Evolutionary conservation across 2,113 vertebrate genomes (phyloP).

Genomic region (Alligator sinensis): DNA sequence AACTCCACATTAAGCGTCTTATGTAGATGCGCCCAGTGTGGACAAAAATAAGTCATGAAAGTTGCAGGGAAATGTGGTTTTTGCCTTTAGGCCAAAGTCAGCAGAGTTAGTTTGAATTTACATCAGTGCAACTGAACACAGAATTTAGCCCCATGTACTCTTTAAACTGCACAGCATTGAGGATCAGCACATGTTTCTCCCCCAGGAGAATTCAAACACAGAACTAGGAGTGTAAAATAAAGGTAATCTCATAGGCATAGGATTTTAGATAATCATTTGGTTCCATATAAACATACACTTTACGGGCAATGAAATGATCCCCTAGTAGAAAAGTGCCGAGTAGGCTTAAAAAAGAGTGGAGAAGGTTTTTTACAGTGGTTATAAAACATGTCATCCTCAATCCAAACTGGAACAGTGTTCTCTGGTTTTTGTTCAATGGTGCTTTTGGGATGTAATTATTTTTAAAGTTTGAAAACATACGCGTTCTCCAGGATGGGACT

Average conservation of each 20-base stretch:
- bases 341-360: neutral
- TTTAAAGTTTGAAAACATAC: neutral
- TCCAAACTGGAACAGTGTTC: neutral
- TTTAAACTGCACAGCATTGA: neutral
- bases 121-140: neutral
- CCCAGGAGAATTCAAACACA: neutral
- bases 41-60: no score
- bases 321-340: neutral
- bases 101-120: neutral
- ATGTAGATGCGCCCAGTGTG: no score
- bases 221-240: neutral
- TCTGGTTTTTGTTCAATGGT: neutral
- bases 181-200: accelerated
- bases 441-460: neutral
- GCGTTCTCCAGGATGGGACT: no score
- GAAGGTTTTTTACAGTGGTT: neutral
- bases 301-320: neutral
- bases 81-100: neutral
- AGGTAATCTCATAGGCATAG: neutral
- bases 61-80: neutral
- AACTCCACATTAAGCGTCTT: no score
- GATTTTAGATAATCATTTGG: neutral
- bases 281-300: neutral
- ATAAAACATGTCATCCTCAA: neutral
- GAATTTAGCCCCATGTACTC: neutral